Percentiles rank a stretch among this genome's conserved stretches.
phyloP scores from a whole-genome alignment of 2,113 vertebrate species.

The Synodontis membranacea region DNA sequence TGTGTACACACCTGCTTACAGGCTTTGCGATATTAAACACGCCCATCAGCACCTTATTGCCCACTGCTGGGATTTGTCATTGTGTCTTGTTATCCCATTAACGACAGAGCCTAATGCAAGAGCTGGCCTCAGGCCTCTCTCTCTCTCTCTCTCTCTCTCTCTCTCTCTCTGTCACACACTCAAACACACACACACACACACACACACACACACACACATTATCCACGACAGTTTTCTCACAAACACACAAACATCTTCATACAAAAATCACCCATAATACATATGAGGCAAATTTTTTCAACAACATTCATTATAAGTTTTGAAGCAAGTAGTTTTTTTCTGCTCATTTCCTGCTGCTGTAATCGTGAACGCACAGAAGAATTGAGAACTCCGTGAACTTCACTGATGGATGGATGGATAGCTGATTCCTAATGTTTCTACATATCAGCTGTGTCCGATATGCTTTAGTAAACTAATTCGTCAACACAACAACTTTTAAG shows the following conservation, averaged over 20 bases:
- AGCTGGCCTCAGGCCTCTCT: constrained; percentile 79
- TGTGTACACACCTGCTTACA: constrained; percentile 81
- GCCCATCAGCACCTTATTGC: constrained; percentile 99
- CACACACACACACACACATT: constrained; percentile 36
- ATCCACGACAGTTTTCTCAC: background rate
- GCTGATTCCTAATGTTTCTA: background rate
- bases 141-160: background rate
- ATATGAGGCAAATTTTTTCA: background rate
- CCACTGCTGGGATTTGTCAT: constrained; percentile 99
- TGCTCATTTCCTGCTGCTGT: background rate
- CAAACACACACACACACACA: constrained; percentile 37
- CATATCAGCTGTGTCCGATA: background rate
- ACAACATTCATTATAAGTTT: background rate
- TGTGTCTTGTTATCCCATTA: constrained; percentile 99
- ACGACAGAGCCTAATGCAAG: constrained; percentile 81
- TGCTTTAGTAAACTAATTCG: background rate
- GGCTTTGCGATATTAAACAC: constrained; percentile 96
- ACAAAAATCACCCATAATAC: background rate
- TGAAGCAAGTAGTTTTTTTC: background rate
- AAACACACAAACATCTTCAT: constrained; percentile 4
- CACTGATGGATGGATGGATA: no score
- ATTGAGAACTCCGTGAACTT: background rate
- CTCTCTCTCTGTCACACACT: constrained; percentile 8
- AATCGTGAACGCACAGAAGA: background rate
- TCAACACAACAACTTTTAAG: background rate